phyloP scores from a whole-genome alignment of 2,797 vertebrate genomes.

The Leuciscus waleckii region DNA sequence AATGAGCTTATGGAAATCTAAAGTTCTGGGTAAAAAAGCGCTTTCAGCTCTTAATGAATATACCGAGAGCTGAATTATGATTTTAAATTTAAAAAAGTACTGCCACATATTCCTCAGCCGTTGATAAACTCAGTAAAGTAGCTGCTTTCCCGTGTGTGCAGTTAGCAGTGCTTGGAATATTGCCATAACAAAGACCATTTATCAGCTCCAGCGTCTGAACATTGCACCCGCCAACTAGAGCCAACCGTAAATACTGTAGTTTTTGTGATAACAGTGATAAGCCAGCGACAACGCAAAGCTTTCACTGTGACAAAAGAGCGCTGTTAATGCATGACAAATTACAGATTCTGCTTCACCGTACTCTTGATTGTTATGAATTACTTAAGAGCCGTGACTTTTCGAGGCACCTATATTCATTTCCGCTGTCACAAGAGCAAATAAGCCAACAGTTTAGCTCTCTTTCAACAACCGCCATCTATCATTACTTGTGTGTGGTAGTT shows the following conservation, averaged over 20 bases:
- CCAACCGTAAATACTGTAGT: conserved; percentile 26
- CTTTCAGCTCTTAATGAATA: conserved; percentile 68
- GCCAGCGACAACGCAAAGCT: conserved; percentile 16
- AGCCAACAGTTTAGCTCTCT: conserved; percentile 66
- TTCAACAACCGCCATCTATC: conserved; percentile 65
- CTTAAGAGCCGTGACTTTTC: conserved; percentile 40
- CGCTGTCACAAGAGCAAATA: conserved; percentile 63
- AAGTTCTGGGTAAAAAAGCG: conserved; percentile 66
- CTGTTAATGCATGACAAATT: conserved; percentile 46
- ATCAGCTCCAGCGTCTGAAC: conserved; percentile 33
- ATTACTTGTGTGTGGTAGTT: conserved; percentile 62
- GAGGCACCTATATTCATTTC: conserved; percentile 62
- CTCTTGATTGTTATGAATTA: conserved; percentile 50
- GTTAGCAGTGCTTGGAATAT: conserved; percentile 33
- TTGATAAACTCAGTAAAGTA: conserved; percentile 49
- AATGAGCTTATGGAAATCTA: conserved; percentile 77
- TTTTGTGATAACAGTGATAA: conserved; percentile 33
- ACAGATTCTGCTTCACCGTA: conserved; percentile 31
- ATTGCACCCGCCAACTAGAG: background rate
- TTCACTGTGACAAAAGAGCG: conserved; percentile 41
- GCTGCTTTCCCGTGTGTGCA: background rate
- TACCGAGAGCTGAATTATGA: conserved; percentile 61
- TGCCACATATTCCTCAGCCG: conserved; percentile 47
- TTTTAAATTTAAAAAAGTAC: conserved; percentile 26
- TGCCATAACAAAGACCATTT: conserved; percentile 36